These are phyloP conservation scores for Tyrophagus putrescentiae DNA, from an alignment of 1,140 invertebrate species.

Conservation along the genomic window DNA sequence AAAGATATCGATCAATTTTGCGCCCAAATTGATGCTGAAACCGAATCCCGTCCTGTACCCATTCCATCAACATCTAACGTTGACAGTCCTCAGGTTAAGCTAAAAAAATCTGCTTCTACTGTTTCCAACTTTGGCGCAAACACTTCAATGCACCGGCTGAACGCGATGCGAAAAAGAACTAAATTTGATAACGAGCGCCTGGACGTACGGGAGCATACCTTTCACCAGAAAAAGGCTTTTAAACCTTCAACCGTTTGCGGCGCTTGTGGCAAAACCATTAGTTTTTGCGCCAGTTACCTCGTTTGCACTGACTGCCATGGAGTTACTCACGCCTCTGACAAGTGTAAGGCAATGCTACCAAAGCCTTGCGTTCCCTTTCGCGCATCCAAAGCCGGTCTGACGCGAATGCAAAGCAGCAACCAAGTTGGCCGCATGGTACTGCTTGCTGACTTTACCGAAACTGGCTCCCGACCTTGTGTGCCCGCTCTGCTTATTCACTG, in stretches of 20 bases:
- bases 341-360: constrained; percentile 54
- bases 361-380: constrained; percentile 56
- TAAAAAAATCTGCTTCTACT: background rate
- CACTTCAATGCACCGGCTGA: background rate
- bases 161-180: background rate
- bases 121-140: background rate
- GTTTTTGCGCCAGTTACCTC: constrained; percentile 56
- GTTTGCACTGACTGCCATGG: constrained; percentile 63
- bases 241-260: constrained; percentile 61
- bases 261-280: constrained; percentile 48
- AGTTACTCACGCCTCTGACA: constrained; percentile 61
- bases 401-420: background rate
- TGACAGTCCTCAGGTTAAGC: too few relatives aligned
- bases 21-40: too few relatives aligned
- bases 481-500: constrained; percentile 84
- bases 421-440: constrained; percentile 24
- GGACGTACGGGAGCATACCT: constrained; percentile 48
- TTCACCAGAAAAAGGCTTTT: constrained; percentile 63
- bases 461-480: constrained; percentile 67
- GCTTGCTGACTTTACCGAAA: constrained; percentile 59
- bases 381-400: constrained; percentile 1
- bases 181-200: background rate
- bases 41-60: too few relatives aligned
- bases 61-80: too few relatives aligned
- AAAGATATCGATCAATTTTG: too few relatives aligned